phyloP scores from a whole-genome alignment of 2,797 vertebrate species.

The Anguilla marmorata region DNA sequence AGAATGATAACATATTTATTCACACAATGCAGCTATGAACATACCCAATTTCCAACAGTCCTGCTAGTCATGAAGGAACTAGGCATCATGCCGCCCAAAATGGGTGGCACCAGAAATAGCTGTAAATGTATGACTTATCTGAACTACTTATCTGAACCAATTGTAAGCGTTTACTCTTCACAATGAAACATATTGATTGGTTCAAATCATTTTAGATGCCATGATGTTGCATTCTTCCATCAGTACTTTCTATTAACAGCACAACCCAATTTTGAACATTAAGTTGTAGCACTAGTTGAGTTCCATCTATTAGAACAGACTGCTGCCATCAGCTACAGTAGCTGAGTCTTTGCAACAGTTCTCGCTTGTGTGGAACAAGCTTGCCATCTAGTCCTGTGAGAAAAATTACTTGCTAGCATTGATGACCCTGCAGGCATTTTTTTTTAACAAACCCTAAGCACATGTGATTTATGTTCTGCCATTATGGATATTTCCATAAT shows the following conservation, averaged over 20 bases:
- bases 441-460: not conserved
- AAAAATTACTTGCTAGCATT: not conserved
- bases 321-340: not conserved
- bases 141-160: no score
- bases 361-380: not conserved
- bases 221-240: no score
- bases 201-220: no score
- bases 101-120: no score
- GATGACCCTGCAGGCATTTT: not conserved
- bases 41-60: no score
- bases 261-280: not conserved
- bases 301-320: not conserved
- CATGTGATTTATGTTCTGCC: not conserved
- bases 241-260: not conserved
- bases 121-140: no score
- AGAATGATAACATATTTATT: not conserved
- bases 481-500: not conserved
- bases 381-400: not conserved
- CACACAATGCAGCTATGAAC: not conserved
- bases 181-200: no score
- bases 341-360: not conserved
- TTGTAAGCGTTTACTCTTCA: no score
- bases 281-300: not conserved
- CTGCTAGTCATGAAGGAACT: no score
- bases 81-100: no score